These are phyloP conservation scores for Germaria angustata DNA, from an alignment of 2,888 invertebrate species.

Conservation along the genomic window DNA sequence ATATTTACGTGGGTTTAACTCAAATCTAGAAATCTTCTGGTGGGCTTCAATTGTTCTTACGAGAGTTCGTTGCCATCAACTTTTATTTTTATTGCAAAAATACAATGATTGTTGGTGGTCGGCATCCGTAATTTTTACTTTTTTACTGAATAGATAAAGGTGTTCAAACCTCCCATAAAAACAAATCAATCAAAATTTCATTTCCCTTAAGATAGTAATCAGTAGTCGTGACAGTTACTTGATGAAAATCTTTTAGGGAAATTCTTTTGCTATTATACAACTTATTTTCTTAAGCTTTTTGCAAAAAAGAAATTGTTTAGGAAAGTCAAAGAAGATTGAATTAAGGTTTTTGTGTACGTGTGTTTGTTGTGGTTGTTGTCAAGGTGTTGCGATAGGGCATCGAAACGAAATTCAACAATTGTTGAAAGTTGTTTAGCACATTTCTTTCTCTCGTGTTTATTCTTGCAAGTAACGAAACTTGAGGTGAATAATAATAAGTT, in stretches of 20 bases:
- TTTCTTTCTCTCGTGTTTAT: slow-evolving; percentile 5
- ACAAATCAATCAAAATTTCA: not conserved
- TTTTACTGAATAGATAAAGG: not conserved
- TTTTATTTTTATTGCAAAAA: not conserved
- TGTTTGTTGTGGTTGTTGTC: not conserved
- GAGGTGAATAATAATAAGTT: slow-evolving; percentile 59
- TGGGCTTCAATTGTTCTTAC: slow-evolving; percentile 19
- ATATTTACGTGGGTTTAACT: slow-evolving; percentile 45
- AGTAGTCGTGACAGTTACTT: slow-evolving; percentile 49
- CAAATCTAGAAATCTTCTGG: slow-evolving; percentile 29
- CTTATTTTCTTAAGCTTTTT: slow-evolving; percentile 11
- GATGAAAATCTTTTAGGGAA: slow-evolving; percentile 38
- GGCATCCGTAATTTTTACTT: not conserved
- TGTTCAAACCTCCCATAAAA: not conserved
- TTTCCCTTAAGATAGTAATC: slow-evolving; percentile 37
- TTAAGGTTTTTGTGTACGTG: slow-evolving; percentile 3
- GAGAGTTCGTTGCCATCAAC: not conserved
- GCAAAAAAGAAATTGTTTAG: not conserved
- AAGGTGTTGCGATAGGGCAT: not conserved
- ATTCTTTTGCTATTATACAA: slow-evolving; percentile 32
- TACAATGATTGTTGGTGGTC: not conserved
- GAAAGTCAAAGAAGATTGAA: not conserved
- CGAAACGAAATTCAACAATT: slow-evolving; percentile 23
- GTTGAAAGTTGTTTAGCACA: slow-evolving; percentile 17
- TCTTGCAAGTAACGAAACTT: slow-evolving; percentile 44